Conservation (phyloP, 2,113 vertebrate species). For the Bubo bubo region DNA sequence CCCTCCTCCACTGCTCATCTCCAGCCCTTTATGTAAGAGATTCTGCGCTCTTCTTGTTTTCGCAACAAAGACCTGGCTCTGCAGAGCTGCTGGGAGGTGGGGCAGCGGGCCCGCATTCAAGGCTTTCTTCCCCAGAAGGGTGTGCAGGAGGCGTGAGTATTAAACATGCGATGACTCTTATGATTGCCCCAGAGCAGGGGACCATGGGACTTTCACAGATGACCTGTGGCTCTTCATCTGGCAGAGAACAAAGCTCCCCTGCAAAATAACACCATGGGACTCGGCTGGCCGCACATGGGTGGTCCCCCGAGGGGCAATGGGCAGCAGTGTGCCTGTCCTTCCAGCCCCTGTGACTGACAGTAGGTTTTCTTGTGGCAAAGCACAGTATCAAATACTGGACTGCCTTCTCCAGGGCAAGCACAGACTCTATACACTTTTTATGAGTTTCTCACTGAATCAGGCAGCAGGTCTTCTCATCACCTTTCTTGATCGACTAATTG, state of each 20-base stretch:
- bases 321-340: fast-evolving
- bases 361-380: not conserved
- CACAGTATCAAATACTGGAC: not conserved
- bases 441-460: not conserved
- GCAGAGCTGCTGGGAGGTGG: not conserved
- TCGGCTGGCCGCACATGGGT: fast-evolving
- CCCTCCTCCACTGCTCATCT: not conserved
- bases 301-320: fast-evolving
- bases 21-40: not conserved
- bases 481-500: not conserved
- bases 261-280: not conserved
- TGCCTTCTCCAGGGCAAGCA: not conserved
- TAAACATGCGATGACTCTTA: not conserved
- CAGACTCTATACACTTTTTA: not conserved
- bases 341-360: not conserved
- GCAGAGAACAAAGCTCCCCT: not conserved
- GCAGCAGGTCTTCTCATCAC: not conserved
- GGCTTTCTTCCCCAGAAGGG: not conserved
- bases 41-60: not conserved
- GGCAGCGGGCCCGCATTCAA: fast-evolving
- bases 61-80: not conserved
- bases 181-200: not conserved
- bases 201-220: not conserved
- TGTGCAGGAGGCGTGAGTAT: not conserved
- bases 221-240: not conserved